Evolutionary conservation across 2,797 vertebrate species (phyloP), one percentile per base, ranked within the genome.

Genomic region (Myioborus miniatus): DNA sequence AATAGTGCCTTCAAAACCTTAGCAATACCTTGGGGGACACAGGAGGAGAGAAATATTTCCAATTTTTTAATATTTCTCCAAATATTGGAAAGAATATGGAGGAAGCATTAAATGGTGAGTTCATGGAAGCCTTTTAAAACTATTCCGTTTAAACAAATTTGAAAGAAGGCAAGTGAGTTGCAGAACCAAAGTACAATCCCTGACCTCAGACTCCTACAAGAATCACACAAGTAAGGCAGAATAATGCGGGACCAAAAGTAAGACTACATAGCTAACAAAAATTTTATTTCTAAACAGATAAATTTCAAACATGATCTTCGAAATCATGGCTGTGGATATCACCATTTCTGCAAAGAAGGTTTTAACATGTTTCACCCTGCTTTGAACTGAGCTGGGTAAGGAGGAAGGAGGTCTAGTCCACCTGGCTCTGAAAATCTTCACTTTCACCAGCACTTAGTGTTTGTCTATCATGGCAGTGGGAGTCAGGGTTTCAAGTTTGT

Each of bases 21-120:
- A 58, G 1, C 29, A 87, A 22, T 22, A 1, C 47, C 62, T 67
- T 1, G 2, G 4, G 1, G 7, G 0, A 2, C 3, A 5, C 0
- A 3, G 4, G 1, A 14, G 5, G 1, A 43, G 18, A 12, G 8
- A 43, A 43, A 39, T 44, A 13, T 63, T 83, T 36, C 6, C 27
- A 56, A 37, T 49, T 50, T 65, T 5, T 69, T 12, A 15, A 2
- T 77, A 32, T 52, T 47, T 70, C 89, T 50, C 16, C 69, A 36
- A n/a, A 53, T 67, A 32, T 37, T 62, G 5, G 8, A n/a, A 62
- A 65, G 49, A 83, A 41, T 46, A 30, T 32, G 4, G 19, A 58
- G 13, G 34, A 72, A 84, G 4, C 2, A 52, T 32, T 44, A 50
- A 43, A 41, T 2, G 1, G 6, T 17, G 2, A 47, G 6, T 69